phyloP scores from a whole-genome alignment of 2,797 vertebrate genomes.

The Tenualosa thibaudeaui region DNA sequence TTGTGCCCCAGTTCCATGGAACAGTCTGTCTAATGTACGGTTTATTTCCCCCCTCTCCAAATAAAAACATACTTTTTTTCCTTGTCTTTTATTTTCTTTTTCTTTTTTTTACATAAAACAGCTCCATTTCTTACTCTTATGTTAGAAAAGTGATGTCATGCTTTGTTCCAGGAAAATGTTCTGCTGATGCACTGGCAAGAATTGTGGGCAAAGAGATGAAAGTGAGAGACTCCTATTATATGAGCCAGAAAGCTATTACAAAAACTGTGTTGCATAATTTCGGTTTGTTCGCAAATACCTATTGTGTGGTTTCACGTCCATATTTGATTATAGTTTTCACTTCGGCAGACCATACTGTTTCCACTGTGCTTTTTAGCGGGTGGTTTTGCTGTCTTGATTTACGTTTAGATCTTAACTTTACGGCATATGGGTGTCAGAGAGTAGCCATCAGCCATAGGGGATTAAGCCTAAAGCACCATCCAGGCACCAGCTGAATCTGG shows the following conservation, averaged over 20 bases:
- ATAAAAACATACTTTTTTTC: not conserved
- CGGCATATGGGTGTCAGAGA: slow-evolving; percentile 36
- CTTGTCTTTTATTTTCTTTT: not conserved
- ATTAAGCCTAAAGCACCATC: not conserved
- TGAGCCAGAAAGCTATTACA: slow-evolving; percentile 5
- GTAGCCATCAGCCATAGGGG: slow-evolving; percentile 41
- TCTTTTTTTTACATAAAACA: not conserved
- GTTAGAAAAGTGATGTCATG: slow-evolving; percentile 8
- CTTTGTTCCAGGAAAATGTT: slow-evolving; percentile 12
- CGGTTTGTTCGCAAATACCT: not conserved
- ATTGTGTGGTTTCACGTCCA: not conserved
- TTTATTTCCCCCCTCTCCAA: slow-evolving; percentile 12
- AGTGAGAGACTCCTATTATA: not conserved
- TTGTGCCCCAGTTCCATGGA: not conserved
- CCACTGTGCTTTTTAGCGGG: slow-evolving; percentile 14
- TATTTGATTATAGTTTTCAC: not conserved
- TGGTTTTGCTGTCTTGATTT: slow-evolving; percentile 31
- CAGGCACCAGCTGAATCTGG: not conserved
- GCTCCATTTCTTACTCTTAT: not conserved
- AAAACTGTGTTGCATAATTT: slow-evolving; percentile 4
- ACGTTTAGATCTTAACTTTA: slow-evolving; percentile 42
- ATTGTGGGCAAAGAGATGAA: not conserved
- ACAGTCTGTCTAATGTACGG: not conserved
- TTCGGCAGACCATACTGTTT: not conserved
- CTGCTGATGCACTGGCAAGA: slow-evolving; percentile 13